A percentile compares a stretch with the other conserved stretches of the same genome.
phyloP scores from a whole-genome alignment of 2,797 vertebrate genomes.

The Catamblyrhynchus diadema region DNA sequence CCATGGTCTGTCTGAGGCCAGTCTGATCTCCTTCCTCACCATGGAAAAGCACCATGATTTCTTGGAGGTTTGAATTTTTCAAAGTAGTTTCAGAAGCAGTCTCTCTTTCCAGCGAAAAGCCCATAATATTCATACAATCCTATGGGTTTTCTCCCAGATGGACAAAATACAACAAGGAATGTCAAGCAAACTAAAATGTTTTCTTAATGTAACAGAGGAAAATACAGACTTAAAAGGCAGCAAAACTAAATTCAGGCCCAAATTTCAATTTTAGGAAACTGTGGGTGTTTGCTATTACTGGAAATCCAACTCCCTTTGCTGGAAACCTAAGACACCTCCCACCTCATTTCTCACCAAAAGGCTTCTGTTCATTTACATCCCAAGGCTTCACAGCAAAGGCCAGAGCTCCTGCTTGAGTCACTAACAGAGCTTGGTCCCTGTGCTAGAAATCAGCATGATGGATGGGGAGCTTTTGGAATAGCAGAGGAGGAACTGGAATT shows the following conservation, averaged over 20 bases:
- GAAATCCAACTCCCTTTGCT: conserved; percentile 44
- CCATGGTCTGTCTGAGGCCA: background rate
- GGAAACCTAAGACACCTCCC: conserved; percentile 57
- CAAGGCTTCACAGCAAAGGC: background rate
- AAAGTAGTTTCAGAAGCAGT: background rate
- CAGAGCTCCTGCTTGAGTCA: conserved; percentile 36
- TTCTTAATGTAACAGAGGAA: conserved; percentile 9
- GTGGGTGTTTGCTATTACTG: conserved; percentile 54
- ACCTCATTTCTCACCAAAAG: conserved; percentile 48
- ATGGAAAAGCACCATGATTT: background rate
- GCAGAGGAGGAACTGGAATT: conserved; percentile 22
- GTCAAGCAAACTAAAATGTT: background rate
- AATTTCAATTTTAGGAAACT: conserved; percentile 42
- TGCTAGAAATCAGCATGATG: background rate
- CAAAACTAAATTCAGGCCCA: background rate
- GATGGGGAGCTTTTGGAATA: background rate
- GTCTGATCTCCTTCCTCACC: background rate
- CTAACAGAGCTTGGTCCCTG: background rate
- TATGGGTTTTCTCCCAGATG: background rate
- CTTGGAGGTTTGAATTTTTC: background rate
- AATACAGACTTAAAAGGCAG: background rate
- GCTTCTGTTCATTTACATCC: background rate
- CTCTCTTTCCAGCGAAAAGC: background rate
- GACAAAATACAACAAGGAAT: background rate
- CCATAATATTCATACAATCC: background rate